Conservation (phyloP, 2,797 vertebrate species). For the Epinephelus malabaricus region DNA sequence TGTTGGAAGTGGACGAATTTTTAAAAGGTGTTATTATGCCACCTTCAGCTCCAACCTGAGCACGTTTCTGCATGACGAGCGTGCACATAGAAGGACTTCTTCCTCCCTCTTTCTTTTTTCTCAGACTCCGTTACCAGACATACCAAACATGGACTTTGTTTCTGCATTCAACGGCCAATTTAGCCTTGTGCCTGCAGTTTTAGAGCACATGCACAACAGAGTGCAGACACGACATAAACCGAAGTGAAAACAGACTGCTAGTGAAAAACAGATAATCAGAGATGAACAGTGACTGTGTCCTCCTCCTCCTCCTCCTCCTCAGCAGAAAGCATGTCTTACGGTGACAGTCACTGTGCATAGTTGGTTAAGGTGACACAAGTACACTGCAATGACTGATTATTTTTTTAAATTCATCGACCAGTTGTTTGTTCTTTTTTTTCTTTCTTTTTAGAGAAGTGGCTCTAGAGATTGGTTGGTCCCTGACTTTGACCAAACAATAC, state of each 20-base stretch:
- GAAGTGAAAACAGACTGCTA: constrained; percentile 18
- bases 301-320: neutral
- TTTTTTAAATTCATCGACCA: neutral
- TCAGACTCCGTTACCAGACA: constrained; percentile 49
- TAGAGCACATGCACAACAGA: constrained; percentile 11
- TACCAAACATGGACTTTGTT: constrained; percentile 74
- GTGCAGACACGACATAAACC: neutral
- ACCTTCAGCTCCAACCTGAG: constrained; percentile 14
- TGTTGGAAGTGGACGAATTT: constrained; percentile 4
- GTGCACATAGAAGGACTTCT: constrained; percentile 56
- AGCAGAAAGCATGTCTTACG: neutral
- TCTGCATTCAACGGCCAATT: constrained; percentile 44
- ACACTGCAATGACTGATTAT: neutral
- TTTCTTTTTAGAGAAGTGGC: neutral
- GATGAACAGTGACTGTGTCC: neutral
- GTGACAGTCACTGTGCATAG: neutral
- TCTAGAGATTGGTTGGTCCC: no score
- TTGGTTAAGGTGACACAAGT: neutral
- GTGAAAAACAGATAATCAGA: constrained; percentile 17
- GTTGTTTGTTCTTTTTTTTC: neutral
- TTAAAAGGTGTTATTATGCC: constrained; percentile 21
- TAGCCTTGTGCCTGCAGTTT: constrained; percentile 41
- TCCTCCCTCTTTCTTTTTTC: constrained; percentile 25
- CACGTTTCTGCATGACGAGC: constrained; percentile 35
- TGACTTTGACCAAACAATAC: neutral